These are phyloP conservation scores for Hypolimnas misippus DNA, from an alignment of 2,888 invertebrate species.

Conservation along the genomic window DNA sequence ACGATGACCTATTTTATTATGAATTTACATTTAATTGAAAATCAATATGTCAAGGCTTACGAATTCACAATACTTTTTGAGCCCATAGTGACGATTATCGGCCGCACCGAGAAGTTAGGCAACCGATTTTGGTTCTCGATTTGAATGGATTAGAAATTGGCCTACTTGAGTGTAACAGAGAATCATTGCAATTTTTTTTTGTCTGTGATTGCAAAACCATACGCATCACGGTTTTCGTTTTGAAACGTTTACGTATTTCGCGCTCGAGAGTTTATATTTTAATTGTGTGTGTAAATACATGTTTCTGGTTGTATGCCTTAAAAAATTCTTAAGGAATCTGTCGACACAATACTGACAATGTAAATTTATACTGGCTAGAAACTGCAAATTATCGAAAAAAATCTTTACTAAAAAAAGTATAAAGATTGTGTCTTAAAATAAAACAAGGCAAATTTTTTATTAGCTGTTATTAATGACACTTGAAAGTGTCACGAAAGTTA, in stretches of 20 bases:
- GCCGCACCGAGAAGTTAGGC: conserved; percentile 22
- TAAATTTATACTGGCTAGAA: no score
- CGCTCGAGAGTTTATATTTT: not conserved
- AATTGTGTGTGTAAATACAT: not conserved
- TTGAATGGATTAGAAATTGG: conserved; percentile 67
- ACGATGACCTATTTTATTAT: conserved; percentile 17
- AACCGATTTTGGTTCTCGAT: conserved; percentile 48
- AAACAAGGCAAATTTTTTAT: no score
- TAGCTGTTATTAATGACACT: no score
- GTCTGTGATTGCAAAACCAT: conserved; percentile 45
- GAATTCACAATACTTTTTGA: conserved; percentile 20
- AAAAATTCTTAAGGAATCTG: no score
- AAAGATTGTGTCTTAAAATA: no score
- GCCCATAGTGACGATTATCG: conserved; percentile 21
- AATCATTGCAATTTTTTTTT: conserved; percentile 53
- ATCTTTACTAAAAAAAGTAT: no score
- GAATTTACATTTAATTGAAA: conserved; percentile 16
- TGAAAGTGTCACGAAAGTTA: no score
- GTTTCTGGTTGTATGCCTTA: not conserved
- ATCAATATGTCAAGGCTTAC: conserved; percentile 26
- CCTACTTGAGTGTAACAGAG: conserved; percentile 56
- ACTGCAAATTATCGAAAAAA: no score
- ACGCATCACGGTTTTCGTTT: conserved; percentile 39
- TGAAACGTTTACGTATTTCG: not conserved
- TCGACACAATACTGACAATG: no score